phyloP scores from a whole-genome alignment of 2,797 vertebrate genomes.

The Sebastiscus tertius region DNA sequence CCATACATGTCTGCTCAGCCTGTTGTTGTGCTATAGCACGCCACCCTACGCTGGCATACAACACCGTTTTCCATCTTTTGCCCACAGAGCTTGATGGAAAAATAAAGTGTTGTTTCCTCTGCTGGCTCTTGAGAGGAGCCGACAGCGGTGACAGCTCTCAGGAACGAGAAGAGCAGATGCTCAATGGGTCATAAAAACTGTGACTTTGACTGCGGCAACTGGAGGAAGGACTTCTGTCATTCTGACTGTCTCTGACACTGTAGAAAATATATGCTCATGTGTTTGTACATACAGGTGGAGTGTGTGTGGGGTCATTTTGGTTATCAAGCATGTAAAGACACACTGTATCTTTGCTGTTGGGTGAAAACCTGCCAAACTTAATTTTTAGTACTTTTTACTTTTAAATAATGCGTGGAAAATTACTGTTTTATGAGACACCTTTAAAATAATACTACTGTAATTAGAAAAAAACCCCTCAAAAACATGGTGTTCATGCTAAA shows the following conservation, averaged over 20 bases:
- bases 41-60: not conserved
- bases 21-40: not conserved
- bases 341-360: not conserved
- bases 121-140: conserved; percentile 1
- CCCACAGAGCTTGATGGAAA: not conserved
- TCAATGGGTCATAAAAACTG: conserved; percentile 19
- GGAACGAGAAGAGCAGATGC: conserved; percentile 33
- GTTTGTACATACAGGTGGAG: not conserved
- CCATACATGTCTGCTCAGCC: not conserved
- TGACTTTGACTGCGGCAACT: conserved; percentile 6
- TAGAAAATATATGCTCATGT: not conserved
- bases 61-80: not conserved
- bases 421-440: not conserved
- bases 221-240: conserved; percentile 3
- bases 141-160: conserved; percentile 29
- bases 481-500: not conserved
- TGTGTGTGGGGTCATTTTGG: not conserved
- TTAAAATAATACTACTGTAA: not conserved
- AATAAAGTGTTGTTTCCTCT: not conserved
- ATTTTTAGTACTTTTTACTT: not conserved
- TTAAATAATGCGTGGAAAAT: not conserved
- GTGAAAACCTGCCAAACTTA: not conserved
- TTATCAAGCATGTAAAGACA: not conserved
- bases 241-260: not conserved
- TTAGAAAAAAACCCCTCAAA: not conserved